Conservation (phyloP, 1,140 invertebrate genomes). For the Drosophila bocqueti region DNA sequence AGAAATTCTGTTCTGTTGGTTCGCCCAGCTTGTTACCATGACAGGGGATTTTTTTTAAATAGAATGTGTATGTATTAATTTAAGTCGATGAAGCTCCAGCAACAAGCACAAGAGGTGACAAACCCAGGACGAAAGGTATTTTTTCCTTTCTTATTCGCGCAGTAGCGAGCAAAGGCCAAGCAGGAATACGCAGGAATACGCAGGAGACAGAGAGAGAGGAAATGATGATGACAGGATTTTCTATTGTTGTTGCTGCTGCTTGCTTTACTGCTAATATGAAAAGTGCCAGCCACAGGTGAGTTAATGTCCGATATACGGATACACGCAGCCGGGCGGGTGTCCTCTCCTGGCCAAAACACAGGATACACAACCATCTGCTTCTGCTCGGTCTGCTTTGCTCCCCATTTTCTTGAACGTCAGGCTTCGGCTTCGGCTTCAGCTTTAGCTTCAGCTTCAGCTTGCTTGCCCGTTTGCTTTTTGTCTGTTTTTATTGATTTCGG, state of each 20-base stretch:
- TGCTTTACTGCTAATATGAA: constrained; percentile 52
- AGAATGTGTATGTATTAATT: constrained; percentile 71
- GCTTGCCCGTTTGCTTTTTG: constrained; percentile 62
- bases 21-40: neutral
- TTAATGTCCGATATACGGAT: constrained; percentile 55
- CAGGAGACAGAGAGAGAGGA: constrained; percentile 32
- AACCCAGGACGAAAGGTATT: constrained; percentile 36
- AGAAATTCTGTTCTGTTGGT: neutral
- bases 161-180: constrained; percentile 18
- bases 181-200: constrained; percentile 4
- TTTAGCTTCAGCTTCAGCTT: constrained; percentile 15
- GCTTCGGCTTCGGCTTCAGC: constrained; percentile 9
- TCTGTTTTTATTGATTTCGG: constrained; percentile 75
- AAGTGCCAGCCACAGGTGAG: constrained; percentile 79
- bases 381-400: constrained; percentile 13
- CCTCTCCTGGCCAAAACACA: constrained; percentile 48
- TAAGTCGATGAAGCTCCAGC: constrained; percentile 66
- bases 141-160: constrained; percentile 7
- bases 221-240: constrained; percentile 54
- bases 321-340: constrained; percentile 26
- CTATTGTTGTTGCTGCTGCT: constrained; percentile 47
- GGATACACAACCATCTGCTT: constrained; percentile 31
- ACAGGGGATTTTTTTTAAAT: constrained; percentile 16
- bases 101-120: constrained; percentile 67
- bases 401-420: constrained; percentile 21